These are phyloP conservation scores for Lamellibrachia satsuma DNA, from an alignment of 2,888 invertebrate genomes.

Conservation along the genomic window DNA sequence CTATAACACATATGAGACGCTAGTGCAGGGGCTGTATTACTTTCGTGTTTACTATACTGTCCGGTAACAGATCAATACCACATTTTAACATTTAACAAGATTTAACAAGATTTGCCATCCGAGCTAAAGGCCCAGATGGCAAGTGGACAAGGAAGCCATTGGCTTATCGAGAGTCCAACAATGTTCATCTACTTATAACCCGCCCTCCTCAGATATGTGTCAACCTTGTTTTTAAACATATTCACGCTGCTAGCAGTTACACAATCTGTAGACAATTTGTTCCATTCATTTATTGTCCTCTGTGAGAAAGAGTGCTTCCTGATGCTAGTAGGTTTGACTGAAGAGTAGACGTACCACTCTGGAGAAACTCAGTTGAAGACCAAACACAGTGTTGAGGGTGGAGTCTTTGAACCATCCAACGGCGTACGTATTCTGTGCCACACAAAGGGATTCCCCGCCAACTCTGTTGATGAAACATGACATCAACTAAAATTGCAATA, in stretches of 20 bases:
- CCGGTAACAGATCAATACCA: slow-evolving; percentile 65
- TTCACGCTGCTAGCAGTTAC: too few species aligned
- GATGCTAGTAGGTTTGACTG: slow-evolving; percentile 17
- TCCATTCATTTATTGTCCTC: too few species aligned
- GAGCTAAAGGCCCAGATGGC: too few species aligned
- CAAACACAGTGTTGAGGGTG: slow-evolving; percentile 98
- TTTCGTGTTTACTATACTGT: slow-evolving; percentile 93
- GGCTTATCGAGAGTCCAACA: too few species aligned
- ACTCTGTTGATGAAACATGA: slow-evolving; percentile 67
- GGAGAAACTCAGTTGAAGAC: slow-evolving; percentile 92
- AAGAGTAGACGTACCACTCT: slow-evolving; percentile 72
- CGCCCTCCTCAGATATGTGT: too few species aligned
- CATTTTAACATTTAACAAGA: too few species aligned
- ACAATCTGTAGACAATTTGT: too few species aligned
- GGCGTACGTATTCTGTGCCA: slow-evolving; percentile 96
- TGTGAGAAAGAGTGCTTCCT: not conserved
- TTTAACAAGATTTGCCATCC: too few species aligned
- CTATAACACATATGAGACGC: slow-evolving; percentile 71
- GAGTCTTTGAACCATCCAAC: slow-evolving; percentile 98
- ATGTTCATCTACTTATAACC: too few species aligned
- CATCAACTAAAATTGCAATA: too few species aligned
- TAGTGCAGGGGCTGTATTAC: slow-evolving; percentile 91
- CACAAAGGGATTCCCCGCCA: slow-evolving; percentile 94
- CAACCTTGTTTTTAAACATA: too few species aligned
- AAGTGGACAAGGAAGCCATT: too few species aligned